Conservation (phyloP, 2,888 invertebrate genomes). For the Pristionchus japonicus region DNA sequence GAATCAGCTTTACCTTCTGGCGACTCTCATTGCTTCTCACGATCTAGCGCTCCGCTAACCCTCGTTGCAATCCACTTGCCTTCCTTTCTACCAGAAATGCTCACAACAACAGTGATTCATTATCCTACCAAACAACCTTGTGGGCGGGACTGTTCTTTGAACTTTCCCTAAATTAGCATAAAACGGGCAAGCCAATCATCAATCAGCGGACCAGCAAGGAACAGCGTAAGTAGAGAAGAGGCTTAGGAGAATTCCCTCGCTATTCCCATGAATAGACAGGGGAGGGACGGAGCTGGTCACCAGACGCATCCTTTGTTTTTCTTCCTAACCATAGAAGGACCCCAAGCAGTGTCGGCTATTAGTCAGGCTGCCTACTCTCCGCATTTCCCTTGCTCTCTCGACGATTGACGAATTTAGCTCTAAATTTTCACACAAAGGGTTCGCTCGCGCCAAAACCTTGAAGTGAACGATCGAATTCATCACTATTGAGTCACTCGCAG, state of each 20-base stretch:
- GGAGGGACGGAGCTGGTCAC: not conserved
- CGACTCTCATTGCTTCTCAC: too few species aligned
- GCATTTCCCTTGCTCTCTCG: not conserved
- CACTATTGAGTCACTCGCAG: not conserved
- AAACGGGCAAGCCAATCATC: not conserved
- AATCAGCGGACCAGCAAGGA: not conserved
- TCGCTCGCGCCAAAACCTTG: not conserved
- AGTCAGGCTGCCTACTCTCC: not conserved
- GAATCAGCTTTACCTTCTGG: too few species aligned
- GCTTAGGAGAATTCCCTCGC: not conserved
- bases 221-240: not conserved
- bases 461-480: not conserved
- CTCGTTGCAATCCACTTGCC: not conserved
- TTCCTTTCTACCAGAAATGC: not conserved
- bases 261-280: not conserved
- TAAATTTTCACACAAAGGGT: not conserved
- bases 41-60: not conserved
- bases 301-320: not conserved
- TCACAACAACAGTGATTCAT: not conserved
- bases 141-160: not conserved
- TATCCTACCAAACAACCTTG: not conserved
- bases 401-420: not conserved
- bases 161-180: not conserved
- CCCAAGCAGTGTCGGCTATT: not conserved
- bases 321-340: not conserved